These are phyloP conservation scores for Samia ricini DNA, from an alignment of 1,140 invertebrate genomes.

Conservation along the genomic window DNA sequence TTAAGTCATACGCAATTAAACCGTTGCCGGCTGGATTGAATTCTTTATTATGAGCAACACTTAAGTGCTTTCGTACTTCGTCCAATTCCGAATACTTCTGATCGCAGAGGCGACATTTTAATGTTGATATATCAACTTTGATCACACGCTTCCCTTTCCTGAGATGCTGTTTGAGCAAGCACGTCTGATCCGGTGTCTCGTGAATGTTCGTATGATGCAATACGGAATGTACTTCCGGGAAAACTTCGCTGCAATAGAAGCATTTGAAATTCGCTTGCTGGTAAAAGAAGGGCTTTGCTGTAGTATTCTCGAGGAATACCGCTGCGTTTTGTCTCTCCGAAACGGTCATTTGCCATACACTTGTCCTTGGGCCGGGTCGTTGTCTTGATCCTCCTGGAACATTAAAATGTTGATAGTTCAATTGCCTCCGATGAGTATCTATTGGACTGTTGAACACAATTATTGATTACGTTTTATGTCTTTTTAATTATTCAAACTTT, in stretches of 20 bases:
- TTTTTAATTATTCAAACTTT: too few species aligned
- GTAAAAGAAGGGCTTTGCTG: slow-evolving; percentile 65
- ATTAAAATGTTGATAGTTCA: slow-evolving; percentile 38
- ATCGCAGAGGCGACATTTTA: slow-evolving; percentile 61
- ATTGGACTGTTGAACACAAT: too few species aligned
- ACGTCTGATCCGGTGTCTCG: slow-evolving; percentile 42
- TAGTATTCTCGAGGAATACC: slow-evolving; percentile 56
- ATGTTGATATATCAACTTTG: slow-evolving; percentile 62
- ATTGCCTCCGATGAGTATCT: neutral
- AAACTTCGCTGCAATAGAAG: slow-evolving; percentile 66
- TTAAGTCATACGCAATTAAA: slow-evolving; percentile 63
- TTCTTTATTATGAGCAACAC: slow-evolving; percentile 47
- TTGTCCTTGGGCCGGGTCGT: slow-evolving; percentile 47
- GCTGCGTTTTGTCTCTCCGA: slow-evolving; percentile 66
- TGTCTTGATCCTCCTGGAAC: slow-evolving; percentile 43
- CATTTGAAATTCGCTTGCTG: slow-evolving; percentile 70
- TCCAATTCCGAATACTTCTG: slow-evolving; percentile 56
- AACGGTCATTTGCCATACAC: slow-evolving; percentile 72
- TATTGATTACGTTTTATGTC: too few species aligned
- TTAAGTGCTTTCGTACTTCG: slow-evolving; percentile 56
- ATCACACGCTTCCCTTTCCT: slow-evolving; percentile 67
- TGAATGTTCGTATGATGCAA: slow-evolving; percentile 52
- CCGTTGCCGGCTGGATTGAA: slow-evolving; percentile 65
- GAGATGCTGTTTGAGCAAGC: slow-evolving; percentile 53
- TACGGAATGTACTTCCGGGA: slow-evolving; percentile 57